Base-by-base conservation (phyloP, 2,888 invertebrate species). In the Cosmorhoe ocellata region DNA sequence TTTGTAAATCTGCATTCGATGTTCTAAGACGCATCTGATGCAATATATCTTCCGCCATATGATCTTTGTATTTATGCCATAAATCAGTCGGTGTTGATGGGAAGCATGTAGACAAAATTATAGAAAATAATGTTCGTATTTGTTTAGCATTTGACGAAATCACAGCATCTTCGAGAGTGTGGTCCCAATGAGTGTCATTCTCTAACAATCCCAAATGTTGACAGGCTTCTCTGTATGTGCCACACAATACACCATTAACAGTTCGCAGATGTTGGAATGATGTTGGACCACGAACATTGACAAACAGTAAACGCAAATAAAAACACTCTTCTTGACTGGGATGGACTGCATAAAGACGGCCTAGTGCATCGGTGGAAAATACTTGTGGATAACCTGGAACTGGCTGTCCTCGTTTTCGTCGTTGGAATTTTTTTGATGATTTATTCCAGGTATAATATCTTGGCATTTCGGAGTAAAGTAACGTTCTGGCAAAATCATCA, bases 101-200 rank as follows among this genome's bases (percentile, higher is more conserved):
- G 34, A 58, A 59, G 34, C 66, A 69, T 60, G 67, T 69, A 22
- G 65, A 58, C 49, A 71, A 58, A 8, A 70, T 65, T 18, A 68
- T 64, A 51, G 67, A 58, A 47, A 69, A 72, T 55, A 74, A 59
- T 52, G 66, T 57, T 51, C 67, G 64, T 54, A 73, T 63, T 54
- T 71, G 63, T 51, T 54, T 53, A 55, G 66, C 50, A 53, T 58
- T 46, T 61, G 64, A 52, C 51, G 58, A 62, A 18, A 67, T 53
- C 4, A 34, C 55, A 18, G 58, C 61, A 32, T 57, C 61, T 46
- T 48, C 34, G 26, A 56, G 47, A 30, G 69, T 70, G 54, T 40
- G 56, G 47, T 54, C 53, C 59, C 61, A 64, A 31, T 61, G 64
- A 13, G 43, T 43, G 54, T 73, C 73, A 48, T 76, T 63, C 48